A percentile compares a stretch with the other conserved stretches of the same genome.
These are phyloP conservation scores for Araneus ventricosus DNA, from an alignment of 1,140 invertebrate species.

Conservation along the genomic window DNA sequence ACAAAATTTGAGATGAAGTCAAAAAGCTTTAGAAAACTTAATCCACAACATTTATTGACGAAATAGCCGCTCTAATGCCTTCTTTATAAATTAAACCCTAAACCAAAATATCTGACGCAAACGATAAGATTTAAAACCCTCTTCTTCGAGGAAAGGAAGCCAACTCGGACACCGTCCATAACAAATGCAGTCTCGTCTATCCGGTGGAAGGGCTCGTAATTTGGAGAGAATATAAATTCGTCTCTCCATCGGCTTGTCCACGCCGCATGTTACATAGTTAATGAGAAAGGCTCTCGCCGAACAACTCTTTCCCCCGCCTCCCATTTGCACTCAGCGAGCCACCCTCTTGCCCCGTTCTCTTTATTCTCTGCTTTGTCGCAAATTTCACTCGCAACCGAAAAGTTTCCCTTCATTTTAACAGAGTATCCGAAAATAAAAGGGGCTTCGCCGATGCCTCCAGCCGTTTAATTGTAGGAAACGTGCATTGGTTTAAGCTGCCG, in stretches of 20 bases:
- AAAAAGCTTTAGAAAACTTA: no score
- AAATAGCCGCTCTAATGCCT: no score
- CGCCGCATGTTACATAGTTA: constrained; percentile 53
- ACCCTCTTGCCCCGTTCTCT: background rate
- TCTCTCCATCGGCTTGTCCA: constrained; percentile 53
- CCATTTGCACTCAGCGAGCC: constrained; percentile 9
- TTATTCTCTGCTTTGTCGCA: background rate
- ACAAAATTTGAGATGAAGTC: no score
- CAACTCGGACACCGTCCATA: constrained; percentile 27
- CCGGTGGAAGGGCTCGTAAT: constrained; percentile 21
- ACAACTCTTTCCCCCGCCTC: background rate
- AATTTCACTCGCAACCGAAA: background rate
- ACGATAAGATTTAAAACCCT: no score
- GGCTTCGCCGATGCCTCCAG: background rate
- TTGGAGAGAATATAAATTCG: constrained; percentile 65
- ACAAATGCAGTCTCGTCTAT: constrained; percentile 45
- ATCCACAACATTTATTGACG: no score
- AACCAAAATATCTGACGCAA: no score
- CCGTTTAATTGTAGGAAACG: background rate
- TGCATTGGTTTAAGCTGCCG: background rate
- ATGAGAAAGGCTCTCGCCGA: background rate
- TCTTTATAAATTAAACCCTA: no score
- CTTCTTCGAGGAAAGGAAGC: background rate
- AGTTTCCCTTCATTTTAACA: constrained; percentile 19
- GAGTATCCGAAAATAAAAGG: background rate